These are phyloP conservation scores for Sparus aurata DNA, from an alignment of 2,797 vertebrate genomes.

Conservation along the genomic window DNA sequence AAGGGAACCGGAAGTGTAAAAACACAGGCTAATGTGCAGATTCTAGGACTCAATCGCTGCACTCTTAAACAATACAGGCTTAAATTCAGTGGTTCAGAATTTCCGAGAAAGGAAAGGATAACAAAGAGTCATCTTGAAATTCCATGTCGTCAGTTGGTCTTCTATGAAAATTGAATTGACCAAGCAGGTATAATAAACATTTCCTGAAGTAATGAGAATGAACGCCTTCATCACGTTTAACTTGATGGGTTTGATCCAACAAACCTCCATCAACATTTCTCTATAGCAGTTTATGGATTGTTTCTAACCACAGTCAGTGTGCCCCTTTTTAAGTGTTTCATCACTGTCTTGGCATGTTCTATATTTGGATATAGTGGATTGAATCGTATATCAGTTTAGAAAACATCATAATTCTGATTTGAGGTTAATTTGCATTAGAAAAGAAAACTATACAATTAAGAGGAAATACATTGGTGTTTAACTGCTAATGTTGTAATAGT, in stretches of 20 bases:
- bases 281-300: neutral
- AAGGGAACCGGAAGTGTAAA: too few relatives aligned
- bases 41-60: too few relatives aligned
- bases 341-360: too few relatives aligned
- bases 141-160: neutral
- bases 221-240: neutral
- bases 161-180: neutral
- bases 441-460: neutral
- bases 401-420: neutral
- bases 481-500: neutral
- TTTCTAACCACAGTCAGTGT: neutral
- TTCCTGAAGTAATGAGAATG: neutral
- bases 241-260: neutral
- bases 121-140: neutral
- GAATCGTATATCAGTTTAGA: neutral
- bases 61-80: too few relatives aligned
- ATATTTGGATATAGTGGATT: neutral
- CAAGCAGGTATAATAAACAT: neutral
- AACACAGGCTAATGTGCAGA: too few relatives aligned
- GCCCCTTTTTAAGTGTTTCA: neutral
- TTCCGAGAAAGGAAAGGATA: too few relatives aligned
- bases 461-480: slow-evolving; percentile 2
- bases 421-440: neutral
- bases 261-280: neutral
- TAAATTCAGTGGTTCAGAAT: neutral